A percentile compares a stretch with the other conserved stretches of the same genome.
Conservation (phyloP, 2,797 vertebrate species). For the Lepus oiostolus region DNA sequence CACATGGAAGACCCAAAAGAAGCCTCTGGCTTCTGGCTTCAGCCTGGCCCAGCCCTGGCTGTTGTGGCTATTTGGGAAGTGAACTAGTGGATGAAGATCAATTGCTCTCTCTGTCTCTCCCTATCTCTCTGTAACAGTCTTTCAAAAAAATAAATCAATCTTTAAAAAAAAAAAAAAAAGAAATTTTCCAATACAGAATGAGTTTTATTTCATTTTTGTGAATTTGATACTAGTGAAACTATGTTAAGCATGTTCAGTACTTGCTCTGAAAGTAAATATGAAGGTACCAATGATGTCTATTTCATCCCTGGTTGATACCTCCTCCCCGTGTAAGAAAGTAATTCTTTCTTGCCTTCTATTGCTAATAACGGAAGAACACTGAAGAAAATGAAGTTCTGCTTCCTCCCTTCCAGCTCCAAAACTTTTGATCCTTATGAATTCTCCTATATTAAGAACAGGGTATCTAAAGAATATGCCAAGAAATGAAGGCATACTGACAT, state of each 20-base stretch:
- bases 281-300: neutral
- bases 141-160: too few species aligned
- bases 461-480: conserved; percentile 43
- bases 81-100: too few species aligned
- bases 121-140: too few species aligned
- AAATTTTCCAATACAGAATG: neutral
- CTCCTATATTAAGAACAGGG: conserved; percentile 19
- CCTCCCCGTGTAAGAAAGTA: neutral
- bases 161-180: too few species aligned
- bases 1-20: too few species aligned
- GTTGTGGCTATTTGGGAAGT: too few species aligned
- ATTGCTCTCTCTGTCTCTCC: too few species aligned
- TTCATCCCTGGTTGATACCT: neutral
- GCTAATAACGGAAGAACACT: neutral
- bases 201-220: conserved; percentile 44
- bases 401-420: neutral
- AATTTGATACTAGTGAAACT: conserved; percentile 8
- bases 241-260: neutral
- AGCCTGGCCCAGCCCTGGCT: too few species aligned
- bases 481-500: neutral
- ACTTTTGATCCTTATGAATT: neutral
- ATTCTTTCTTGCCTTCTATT: conserved; percentile 16
- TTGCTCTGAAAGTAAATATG: conserved; percentile 10
- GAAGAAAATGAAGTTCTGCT: conserved; percentile 46
- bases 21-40: too few species aligned